Evolutionary conservation across 2,888 invertebrate genomes (phyloP).

Genomic region (Sminthurides aquaticus): DNA sequence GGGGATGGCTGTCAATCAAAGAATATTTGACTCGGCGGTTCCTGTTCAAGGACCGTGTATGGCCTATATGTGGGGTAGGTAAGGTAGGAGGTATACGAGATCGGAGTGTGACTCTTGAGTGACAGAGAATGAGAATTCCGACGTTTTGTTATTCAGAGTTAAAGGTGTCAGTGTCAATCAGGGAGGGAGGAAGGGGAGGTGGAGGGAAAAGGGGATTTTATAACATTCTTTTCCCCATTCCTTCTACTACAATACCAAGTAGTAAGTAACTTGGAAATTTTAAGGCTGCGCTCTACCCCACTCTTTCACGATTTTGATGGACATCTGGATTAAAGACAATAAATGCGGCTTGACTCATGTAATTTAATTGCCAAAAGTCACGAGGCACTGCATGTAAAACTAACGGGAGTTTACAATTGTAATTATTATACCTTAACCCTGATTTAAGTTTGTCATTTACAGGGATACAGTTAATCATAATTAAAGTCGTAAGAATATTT

Average conservation of each 20-base stretch:
- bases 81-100: conserved; percentile 17
- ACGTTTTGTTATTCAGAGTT: conserved; percentile 28
- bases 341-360: too few species aligned
- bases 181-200: conserved; percentile 3
- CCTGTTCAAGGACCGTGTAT: neutral
- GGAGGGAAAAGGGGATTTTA: neutral
- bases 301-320: too few species aligned
- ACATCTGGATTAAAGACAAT: too few species aligned
- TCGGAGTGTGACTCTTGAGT: conserved; percentile 23
- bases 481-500: too few species aligned
- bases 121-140: conserved; percentile 29
- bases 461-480: too few species aligned
- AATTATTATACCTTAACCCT: too few species aligned
- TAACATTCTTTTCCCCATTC: neutral
- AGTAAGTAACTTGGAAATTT: too few species aligned
- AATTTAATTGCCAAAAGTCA: too few species aligned
- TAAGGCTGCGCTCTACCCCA: too few species aligned
- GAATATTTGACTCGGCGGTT: neutral
- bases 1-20: conserved; percentile 4
- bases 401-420: too few species aligned
- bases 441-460: too few species aligned
- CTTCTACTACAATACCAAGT: neutral
- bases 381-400: too few species aligned
- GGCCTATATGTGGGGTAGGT: conserved; percentile 27
- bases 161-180: conserved; percentile 31